phyloP scores from a whole-genome alignment of 2,113 vertebrate species.

The Paracanthobrama guichenoti region DNA sequence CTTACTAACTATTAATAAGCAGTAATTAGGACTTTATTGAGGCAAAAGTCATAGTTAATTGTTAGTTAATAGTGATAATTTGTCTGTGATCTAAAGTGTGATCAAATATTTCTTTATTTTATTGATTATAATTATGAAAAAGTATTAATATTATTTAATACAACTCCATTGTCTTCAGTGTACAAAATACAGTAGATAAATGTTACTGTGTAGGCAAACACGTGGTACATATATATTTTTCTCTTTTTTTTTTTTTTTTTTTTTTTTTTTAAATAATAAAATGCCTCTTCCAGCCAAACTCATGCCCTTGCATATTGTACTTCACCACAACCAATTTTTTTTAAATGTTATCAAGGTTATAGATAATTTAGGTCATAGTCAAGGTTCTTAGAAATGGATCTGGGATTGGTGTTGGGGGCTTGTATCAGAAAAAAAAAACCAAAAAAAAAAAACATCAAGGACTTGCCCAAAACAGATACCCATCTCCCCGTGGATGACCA shows the following conservation, averaged over 20 bases:
- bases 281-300: neutral
- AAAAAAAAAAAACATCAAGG: neutral
- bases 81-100: too few relatives aligned
- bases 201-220: neutral
- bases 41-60: too few relatives aligned
- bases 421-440: neutral
- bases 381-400: too few relatives aligned
- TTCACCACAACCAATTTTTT: neutral
- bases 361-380: neutral
- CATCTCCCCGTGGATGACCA: slow-evolving; percentile 23
- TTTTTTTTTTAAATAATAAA: too few relatives aligned
- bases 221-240: neutral
- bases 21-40: too few relatives aligned
- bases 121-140: too few relatives aligned
- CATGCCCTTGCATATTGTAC: neutral
- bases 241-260: too few relatives aligned
- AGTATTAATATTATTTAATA: too few relatives aligned
- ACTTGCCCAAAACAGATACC: slow-evolving; percentile 34
- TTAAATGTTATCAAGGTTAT: neutral
- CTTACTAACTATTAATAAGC: too few relatives aligned
- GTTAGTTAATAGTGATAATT: too few relatives aligned
- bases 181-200: neutral
- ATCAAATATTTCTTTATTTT: too few relatives aligned
- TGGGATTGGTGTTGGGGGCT: neutral
- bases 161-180: neutral